Base-by-base conservation (phyloP, 1,140 invertebrate genomes). In the Pseudomyrmex dendroicus region DNA sequence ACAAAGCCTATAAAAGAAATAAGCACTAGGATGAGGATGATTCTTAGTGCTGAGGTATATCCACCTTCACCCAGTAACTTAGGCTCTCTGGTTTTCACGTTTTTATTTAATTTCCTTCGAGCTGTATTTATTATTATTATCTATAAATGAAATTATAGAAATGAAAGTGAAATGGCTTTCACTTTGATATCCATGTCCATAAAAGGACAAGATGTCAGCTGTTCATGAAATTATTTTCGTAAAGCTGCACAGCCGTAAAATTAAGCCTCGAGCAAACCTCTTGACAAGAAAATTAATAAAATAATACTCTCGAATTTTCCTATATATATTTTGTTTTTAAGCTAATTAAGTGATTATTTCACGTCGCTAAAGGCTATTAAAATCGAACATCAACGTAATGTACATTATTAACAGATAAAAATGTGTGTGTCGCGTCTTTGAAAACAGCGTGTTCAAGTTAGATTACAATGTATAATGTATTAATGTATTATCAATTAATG, bases 271-370 rank as follows among this genome's bases (percentile, higher is more conserved):
- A 17, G 15, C 52, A 13, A 76, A 54, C 48, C 25, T 10, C 35
- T n/a, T n/a, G n/a, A n/a, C 22, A 57, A 66, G 84, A 72, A 86
- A 86, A 86, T 86, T 85, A 84, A 57, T 50, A 76, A 70, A 57
- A 50, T 57, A 56, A 35, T 54, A 54, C 22, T 59, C 10, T 56
- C 22, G 13, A 35, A 35, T 13, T 52, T 13, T 52, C 1, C 50
- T 73, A 72, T 66, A 20, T 20, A 61, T 83, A 77, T 83, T 83
- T 74, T 59, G 22, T 46, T 12, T 66, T 50, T 72, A 76, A 83
- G 56, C 2, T 54, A 48, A 52, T 66, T 48, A 70, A 62, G 73
- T 62, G 22, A 20, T 15, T 54, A 48, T 66, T 85, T 85, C 20
- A 56, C 22, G 44, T 64, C 63, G 57, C 17, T 57, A 67, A 48